Evolutionary conservation across 2,888 invertebrate genomes (phyloP), one percentile per base, ranked within the genome.

Genomic region (Lasioglossum oenotherae): DNA sequence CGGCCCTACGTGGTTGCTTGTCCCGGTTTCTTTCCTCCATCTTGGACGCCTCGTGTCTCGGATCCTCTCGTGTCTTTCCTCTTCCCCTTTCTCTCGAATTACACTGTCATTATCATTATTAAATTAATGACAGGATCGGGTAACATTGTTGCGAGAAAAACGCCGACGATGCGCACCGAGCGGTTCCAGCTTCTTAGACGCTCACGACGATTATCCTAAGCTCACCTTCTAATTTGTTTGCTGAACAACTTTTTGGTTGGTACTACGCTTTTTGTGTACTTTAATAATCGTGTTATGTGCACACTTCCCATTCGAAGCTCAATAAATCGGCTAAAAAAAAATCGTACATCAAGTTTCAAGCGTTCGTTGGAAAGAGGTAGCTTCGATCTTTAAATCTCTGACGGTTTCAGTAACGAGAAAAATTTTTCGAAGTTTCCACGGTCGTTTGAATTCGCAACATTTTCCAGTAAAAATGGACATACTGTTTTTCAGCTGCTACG

Each of bases 81-180:
- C 27, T 60, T 60, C 10, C 27, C 60, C 14, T 27, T 27, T 31
- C 38, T 78, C 81, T 87, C 86, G 84, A 77, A 81, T 86, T 87
- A 87, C 81, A 84, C 86, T 77, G 76, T 87, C 79, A 84, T 87
- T 84, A 87, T 86, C 78, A 83, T 86, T 81, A 87, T 87, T 82
- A 83, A 80, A 78, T 79, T 86, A 87, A 87, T 87, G 64, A 83
- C 74, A 49, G 78, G 80, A 78, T 87, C 86, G 75, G 69, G 78
- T 83, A 78, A 78, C 83, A 67, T 60, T 53, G 60, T 44, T 75
- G 74, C 75, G 35, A 46, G 41, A 74, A 74, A 74, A 74, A 35
- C 27, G 46, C 27, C 38, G 35, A 38, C 35, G 35, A 69, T 23
- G 19, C 69, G 67, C 35, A 35, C 31, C 31, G 23, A 23, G 23